These are phyloP conservation scores for Cryptosula pallasiana DNA, from an alignment of 2,888 invertebrate species.

Conservation along the genomic window DNA sequence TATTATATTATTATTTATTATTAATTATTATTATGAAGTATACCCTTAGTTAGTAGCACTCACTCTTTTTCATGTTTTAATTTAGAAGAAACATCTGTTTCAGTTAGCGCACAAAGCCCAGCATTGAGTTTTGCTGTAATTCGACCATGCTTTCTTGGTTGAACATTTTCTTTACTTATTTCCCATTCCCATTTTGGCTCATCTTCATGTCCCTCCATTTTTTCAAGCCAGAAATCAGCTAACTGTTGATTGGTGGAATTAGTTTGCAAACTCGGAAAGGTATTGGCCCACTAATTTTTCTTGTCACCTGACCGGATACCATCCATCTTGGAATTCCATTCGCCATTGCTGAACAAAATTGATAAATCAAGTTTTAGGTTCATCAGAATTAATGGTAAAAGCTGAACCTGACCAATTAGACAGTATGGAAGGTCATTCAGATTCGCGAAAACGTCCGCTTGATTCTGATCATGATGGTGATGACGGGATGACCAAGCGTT, in stretches of 20 bases:
- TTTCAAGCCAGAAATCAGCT: background rate
- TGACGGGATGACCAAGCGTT: conserved; percentile 50
- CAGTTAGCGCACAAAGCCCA: conserved; percentile 58
- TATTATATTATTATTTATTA: too few species aligned
- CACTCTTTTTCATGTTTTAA: conserved; percentile 1
- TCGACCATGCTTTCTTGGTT: conserved; percentile 81
- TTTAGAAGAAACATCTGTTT: background rate
- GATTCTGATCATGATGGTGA: conserved; percentile 49
- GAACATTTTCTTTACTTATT: conserved; percentile 81
- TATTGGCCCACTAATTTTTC: too few species aligned
- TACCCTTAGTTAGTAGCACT: too few species aligned
- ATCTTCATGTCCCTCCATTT: conserved; percentile 19
- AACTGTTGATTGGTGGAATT: background rate
- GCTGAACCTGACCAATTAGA: too few species aligned
- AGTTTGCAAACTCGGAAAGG: too few species aligned
- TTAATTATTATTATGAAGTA: too few species aligned
- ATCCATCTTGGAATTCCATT: too few species aligned
- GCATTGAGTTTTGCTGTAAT: conserved; percentile 72
- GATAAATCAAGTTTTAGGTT: too few species aligned
- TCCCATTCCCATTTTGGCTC: conserved; percentile 53
- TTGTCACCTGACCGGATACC: too few species aligned
- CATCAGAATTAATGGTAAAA: too few species aligned
- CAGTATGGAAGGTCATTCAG: conserved; percentile 31
- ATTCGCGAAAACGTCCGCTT: conserved; percentile 52
- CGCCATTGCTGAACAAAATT: too few species aligned